Evolutionary conservation across 2,797 vertebrate genomes (phyloP).

Genomic region (Coregonus ussuriensis): DNA sequence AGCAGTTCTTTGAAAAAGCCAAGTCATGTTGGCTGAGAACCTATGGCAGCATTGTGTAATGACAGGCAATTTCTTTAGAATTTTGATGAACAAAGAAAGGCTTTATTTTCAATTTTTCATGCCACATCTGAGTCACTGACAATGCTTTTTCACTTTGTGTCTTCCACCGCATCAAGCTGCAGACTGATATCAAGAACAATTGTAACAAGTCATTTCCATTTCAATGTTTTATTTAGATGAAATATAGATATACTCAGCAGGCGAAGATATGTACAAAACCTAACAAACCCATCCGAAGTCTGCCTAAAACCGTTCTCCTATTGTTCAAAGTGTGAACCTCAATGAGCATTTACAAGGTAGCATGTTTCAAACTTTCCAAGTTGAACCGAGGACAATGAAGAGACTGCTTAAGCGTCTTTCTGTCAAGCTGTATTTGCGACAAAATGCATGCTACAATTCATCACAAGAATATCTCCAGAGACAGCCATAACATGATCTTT

Average conservation of each 20-base stretch:
- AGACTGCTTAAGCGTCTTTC: not conserved
- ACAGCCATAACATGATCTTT: not conserved
- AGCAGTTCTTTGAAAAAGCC: not conserved
- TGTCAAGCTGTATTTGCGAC: slow-evolving; percentile 23
- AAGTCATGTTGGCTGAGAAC: slow-evolving; percentile 1
- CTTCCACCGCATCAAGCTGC: slow-evolving; percentile 15
- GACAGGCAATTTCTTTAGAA: slow-evolving; percentile 42
- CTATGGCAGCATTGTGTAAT: slow-evolving; percentile 13
- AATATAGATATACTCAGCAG: slow-evolving; percentile 54
- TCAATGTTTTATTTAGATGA: slow-evolving; percentile 69
- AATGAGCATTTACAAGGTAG: not conserved
- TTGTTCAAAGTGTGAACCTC: not conserved
- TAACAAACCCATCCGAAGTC: slow-evolving; percentile 2
- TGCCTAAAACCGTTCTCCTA: not conserved
- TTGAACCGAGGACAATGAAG: not conserved
- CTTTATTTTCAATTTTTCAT: slow-evolving; percentile 33
- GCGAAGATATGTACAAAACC: slow-evolving; percentile 16
- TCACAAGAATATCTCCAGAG: slow-evolving; percentile 53
- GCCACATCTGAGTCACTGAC: slow-evolving; percentile 25
- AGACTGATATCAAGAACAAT: slow-evolving; percentile 24
- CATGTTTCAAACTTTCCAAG: not conserved
- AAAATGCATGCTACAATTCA: slow-evolving; percentile 56
- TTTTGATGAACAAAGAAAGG: slow-evolving; percentile 33
- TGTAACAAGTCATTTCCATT: slow-evolving; percentile 57
- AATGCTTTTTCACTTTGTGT: not conserved